Evolutionary conservation across 2,113 vertebrate genomes (phyloP).

Genomic region (Ailuropoda melanoleuca): DNA sequence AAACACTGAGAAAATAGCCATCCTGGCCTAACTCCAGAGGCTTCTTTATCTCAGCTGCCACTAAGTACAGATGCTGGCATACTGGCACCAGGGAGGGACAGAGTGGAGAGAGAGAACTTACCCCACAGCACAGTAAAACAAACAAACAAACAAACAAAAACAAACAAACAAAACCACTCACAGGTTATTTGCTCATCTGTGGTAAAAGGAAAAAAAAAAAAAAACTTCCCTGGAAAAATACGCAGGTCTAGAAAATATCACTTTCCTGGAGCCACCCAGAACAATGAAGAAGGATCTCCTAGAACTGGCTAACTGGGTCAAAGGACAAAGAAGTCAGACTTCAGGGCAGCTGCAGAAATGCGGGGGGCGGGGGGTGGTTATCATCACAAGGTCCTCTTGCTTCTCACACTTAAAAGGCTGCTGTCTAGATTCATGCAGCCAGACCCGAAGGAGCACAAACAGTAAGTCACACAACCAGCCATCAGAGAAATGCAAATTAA

Average conservation of each 20-base stretch:
- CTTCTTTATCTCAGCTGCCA: constrained; percentile 15
- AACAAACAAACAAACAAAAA: background rate
- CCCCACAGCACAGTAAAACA: background rate
- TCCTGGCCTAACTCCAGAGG: background rate
- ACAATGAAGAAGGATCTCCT: background rate
- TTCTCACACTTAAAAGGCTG: background rate
- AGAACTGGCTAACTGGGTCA: background rate
- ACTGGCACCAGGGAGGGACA: background rate
- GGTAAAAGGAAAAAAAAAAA: background rate
- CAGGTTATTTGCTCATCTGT: background rate
- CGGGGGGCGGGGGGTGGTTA: too few species aligned
- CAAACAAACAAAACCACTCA: background rate
- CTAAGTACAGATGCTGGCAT: background rate
- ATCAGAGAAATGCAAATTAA: background rate
- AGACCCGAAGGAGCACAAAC: background rate
- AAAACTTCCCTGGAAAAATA: background rate
- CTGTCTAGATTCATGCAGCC: background rate
- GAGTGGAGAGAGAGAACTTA: background rate
- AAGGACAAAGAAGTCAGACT: background rate
- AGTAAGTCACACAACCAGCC: background rate
- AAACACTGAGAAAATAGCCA: background rate
- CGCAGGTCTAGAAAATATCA: background rate
- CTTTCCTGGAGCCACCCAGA: background rate
- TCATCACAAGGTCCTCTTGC: background rate
- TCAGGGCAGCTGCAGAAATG: background rate